Evolutionary conservation across 2,113 vertebrate species (phyloP), one percentile per base, ranked within the genome.

Genomic region (Piprites chloris): DNA sequence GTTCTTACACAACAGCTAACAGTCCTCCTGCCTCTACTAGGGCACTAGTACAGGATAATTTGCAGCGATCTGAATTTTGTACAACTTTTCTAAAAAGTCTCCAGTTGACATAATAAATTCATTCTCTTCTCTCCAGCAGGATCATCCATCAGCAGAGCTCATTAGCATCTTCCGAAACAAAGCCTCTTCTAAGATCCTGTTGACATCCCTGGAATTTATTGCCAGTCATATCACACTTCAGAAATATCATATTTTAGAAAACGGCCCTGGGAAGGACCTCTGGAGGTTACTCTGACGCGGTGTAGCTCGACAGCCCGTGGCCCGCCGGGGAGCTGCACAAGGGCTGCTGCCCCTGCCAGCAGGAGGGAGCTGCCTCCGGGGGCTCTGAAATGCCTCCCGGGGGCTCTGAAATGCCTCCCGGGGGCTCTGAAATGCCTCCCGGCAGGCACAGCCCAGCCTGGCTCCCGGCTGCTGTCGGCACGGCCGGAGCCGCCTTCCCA

Each of bases 91-190:
- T 89, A 89, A 79, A 92, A 90, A 80, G 85, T 61, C 76, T 94
- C 82, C 44, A 86, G 68, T 56, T 92, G 79, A 93, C 83, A 81
- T 72, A 88, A 93, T 69, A 90, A 84, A 94, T 93, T 84, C 23
- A 88, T 93, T 95, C 53, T 61, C 59, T 80, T 65, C 65, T 93
- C 68, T 89, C 75, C 37, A 81, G 72, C 82, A 82, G 66, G 79
- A 81, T 49, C 81, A 95, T 92, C 79, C 90, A 95, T 84, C 75
- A 89, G 79, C 76, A 96, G 80, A 90, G 41, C 80, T 96, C 79
- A 96, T 95, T 95, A 93, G 62, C 73, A 84, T 93, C 76, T 89
- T 89, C 80, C 65, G 77, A 84, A 95, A 92, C 85, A 94, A 95
- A 95, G 92, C 61, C 69, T 88, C 49, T 85, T n/a, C 74, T 88